These are phyloP conservation scores for Eilema sororculum DNA, from an alignment of 2,888 invertebrate species.

Conservation along the genomic window DNA sequence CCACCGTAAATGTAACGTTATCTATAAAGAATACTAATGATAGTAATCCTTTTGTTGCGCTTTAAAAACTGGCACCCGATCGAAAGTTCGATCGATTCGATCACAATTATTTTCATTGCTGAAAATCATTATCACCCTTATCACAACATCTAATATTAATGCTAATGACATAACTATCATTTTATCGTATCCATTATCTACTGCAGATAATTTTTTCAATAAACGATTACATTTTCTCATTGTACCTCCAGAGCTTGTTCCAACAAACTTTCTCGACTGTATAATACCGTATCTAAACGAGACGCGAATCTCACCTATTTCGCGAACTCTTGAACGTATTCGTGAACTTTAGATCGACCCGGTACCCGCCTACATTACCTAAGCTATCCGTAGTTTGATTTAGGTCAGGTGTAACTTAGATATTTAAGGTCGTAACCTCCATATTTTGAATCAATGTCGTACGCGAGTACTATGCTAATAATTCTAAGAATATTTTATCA, in stretches of 20 bases:
- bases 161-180: no score
- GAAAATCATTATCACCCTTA: no score
- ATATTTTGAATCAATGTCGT: slow-evolving; percentile 8
- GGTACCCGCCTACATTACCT: slow-evolving; percentile 37
- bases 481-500: slow-evolving; percentile 7
- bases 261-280: slow-evolving; percentile 4
- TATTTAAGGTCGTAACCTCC: slow-evolving; percentile 20
- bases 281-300: slow-evolving; percentile 15
- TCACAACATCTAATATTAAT: no score
- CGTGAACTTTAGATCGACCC: slow-evolving; percentile 42
- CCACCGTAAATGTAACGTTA: no score
- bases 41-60: no score
- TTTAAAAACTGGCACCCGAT: no score
- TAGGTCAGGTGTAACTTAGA: slow-evolving; percentile 41
- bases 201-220: slow-evolving; percentile 7
- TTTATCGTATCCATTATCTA: neutral
- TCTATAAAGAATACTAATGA: no score
- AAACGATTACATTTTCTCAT: neutral
- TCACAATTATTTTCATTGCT: no score
- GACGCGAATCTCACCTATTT: slow-evolving; percentile 19
- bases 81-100: no score
- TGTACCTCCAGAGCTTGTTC: neutral
- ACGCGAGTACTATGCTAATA: neutral
- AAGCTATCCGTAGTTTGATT: slow-evolving; percentile 36
- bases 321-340: slow-evolving; percentile 30